A percentile compares a stretch with the other conserved stretches of the same genome.
Evolutionary conservation across 2,113 vertebrate species (phyloP).

Genomic region (Amia ocellicauda): DNA sequence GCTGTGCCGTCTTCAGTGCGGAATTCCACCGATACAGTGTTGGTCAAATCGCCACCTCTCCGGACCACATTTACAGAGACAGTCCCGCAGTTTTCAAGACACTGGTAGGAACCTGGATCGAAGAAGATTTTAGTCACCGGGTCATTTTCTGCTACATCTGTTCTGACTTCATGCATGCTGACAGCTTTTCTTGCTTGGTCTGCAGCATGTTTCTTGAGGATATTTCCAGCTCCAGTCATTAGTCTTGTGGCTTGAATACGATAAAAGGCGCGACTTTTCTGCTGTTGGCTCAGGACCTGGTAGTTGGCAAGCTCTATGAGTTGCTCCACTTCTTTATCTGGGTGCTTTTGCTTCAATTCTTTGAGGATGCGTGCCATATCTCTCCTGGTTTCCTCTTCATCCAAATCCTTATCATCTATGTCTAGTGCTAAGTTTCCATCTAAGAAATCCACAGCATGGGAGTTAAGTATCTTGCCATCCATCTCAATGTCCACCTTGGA

Average conservation of each 20-base stretch:
- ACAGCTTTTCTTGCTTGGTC: slow-evolving; percentile 83
- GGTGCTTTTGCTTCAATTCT: slow-evolving; percentile 91
- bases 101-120: slow-evolving; percentile 85
- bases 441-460: slow-evolving; percentile 80
- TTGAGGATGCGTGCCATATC: slow-evolving; percentile 88
- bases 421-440: slow-evolving; percentile 83
- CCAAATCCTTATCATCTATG: slow-evolving; percentile 75
- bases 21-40: slow-evolving; percentile 78
- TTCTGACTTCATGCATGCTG: slow-evolving; percentile 81
- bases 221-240: slow-evolving; percentile 88
- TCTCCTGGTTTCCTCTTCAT: slow-evolving; percentile 82
- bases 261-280: slow-evolving; percentile 92
- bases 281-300: slow-evolving; percentile 86
- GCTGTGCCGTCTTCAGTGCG: slow-evolving; percentile 90
- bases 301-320: slow-evolving; percentile 87
- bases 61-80: slow-evolving; percentile 80
- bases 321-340: slow-evolving; percentile 88
- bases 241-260: slow-evolving; percentile 90
- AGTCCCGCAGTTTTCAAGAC: slow-evolving; percentile 90
- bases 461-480: slow-evolving; percentile 81
- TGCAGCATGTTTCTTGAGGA: slow-evolving; percentile 85
- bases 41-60: slow-evolving; percentile 78
- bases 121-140: slow-evolving; percentile 83
- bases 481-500: slow-evolving; percentile 86
- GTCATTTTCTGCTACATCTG: slow-evolving; percentile 64